Evolutionary conservation across 2,888 invertebrate genomes (phyloP).

Genomic region (Callyntrura sp.): DNA sequence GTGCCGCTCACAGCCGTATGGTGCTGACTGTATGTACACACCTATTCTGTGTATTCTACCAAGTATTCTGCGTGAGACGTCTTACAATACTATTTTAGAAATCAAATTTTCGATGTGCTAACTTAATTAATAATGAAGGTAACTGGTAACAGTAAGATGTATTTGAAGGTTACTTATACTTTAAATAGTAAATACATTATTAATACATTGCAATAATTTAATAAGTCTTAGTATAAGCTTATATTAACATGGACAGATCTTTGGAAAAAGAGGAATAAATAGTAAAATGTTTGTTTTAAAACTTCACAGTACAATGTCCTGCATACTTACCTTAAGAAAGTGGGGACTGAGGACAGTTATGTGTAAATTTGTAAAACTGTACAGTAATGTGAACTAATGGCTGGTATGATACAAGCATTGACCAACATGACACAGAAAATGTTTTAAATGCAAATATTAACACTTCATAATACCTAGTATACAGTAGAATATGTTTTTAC

Average conservation of each 20-base stretch:
- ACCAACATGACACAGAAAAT: slow-evolving; percentile 45
- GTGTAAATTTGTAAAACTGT: background rate
- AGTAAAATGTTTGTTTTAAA: slow-evolving; percentile 32
- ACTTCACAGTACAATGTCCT: slow-evolving; percentile 33
- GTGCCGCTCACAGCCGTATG: no score
- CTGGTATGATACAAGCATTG: slow-evolving; percentile 49
- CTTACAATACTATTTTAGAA: no score
- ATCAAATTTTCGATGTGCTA: background rate
- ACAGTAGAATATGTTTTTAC: no score
- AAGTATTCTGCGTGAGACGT: no score
- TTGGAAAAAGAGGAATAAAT: slow-evolving; percentile 58
- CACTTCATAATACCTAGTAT: background rate
- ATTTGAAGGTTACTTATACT: background rate
- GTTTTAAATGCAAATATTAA: slow-evolving; percentile 41
- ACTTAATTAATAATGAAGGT: background rate
- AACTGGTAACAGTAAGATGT: background rate
- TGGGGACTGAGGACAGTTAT: background rate
- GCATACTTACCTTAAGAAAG: no score
- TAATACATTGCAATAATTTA: slow-evolving; percentile 9
- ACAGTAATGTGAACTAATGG: slow-evolving; percentile 40
- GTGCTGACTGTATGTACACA: no score
- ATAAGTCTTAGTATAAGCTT: slow-evolving; percentile 2
- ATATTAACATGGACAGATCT: slow-evolving; percentile 67
- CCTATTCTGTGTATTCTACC: no score
- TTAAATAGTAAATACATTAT: background rate